These are phyloP conservation scores for Thymallus thymallus DNA, from an alignment of 2,113 vertebrate species.

Conservation along the genomic window DNA sequence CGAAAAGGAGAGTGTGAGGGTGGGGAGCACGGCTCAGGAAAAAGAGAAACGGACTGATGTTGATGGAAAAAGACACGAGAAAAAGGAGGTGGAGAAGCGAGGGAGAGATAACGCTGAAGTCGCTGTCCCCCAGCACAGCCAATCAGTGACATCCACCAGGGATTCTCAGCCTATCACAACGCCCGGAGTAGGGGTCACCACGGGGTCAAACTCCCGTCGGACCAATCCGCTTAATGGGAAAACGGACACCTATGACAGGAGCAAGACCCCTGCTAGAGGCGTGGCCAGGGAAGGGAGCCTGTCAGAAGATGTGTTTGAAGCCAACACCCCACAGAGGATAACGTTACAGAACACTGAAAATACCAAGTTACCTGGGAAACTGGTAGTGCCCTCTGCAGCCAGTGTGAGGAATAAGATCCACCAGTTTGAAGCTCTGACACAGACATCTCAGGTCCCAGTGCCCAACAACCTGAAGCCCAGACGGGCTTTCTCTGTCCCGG, in stretches of 20 bases:
- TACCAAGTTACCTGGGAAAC: slow-evolving; percentile 26
- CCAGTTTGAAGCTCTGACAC: slow-evolving; percentile 73
- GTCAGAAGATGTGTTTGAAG: slow-evolving; percentile 50
- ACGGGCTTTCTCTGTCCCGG: slow-evolving; percentile 60
- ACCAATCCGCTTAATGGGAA: slow-evolving; percentile 1
- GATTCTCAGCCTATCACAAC: not conserved
- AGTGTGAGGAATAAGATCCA: slow-evolving; percentile 74
- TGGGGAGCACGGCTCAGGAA: not conserved
- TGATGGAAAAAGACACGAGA: not conserved
- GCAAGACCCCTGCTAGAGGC: not conserved
- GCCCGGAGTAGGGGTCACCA: not conserved
- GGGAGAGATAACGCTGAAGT: not conserved
- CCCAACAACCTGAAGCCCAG: slow-evolving; percentile 25
- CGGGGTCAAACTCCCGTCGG: not conserved
- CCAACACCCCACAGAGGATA: slow-evolving; percentile 22
- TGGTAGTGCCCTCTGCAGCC: slow-evolving; percentile 15
- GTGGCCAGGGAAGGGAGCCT: not conserved
- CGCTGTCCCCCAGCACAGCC: no score
- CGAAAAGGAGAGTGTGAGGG: not conserved
- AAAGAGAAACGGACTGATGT: slow-evolving; percentile 14
- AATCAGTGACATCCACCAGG: no score
- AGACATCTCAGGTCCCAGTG: slow-evolving; percentile 38
- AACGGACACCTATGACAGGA: not conserved
- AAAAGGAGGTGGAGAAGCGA: not conserved
- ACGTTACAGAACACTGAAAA: slow-evolving; percentile 13